A percentile compares a stretch with the other conserved stretches of the same genome.
These are phyloP conservation scores for Catharus bicknelli DNA, from an alignment of 2,113 vertebrate genomes.

Conservation along the genomic window DNA sequence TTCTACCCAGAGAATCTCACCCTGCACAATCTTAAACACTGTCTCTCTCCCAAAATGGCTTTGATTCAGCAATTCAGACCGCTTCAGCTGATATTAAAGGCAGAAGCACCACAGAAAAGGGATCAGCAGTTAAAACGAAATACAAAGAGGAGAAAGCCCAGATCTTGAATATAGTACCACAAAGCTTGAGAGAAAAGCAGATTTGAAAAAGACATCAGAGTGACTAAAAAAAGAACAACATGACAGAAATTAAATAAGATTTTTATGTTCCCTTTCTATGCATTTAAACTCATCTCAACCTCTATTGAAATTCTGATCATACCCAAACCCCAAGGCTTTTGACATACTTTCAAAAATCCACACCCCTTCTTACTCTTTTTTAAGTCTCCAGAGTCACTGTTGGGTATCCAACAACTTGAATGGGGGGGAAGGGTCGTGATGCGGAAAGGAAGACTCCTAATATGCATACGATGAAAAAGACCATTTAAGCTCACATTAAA, in stretches of 20 bases:
- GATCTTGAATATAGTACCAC: conserved; percentile 63
- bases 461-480: conserved; percentile 44
- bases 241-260: conserved; percentile 90
- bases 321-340: conserved; percentile 89
- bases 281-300: conserved; percentile 83
- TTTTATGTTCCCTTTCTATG: conserved; percentile 83
- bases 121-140: conserved; percentile 72
- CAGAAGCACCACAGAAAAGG: conserved; percentile 66
- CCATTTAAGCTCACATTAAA: conserved; percentile 8
- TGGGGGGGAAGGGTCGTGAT: neutral
- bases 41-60: conserved; percentile 66
- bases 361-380: conserved; percentile 79
- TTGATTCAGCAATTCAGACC: conserved; percentile 73
- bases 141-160: conserved; percentile 49
- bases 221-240: conserved; percentile 79
- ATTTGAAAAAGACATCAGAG: conserved; percentile 85
- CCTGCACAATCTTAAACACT: conserved; percentile 73
- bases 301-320: conserved; percentile 89
- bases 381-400: conserved; percentile 79
- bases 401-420: conserved; percentile 77
- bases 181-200: conserved; percentile 76
- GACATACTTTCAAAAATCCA: conserved; percentile 89
- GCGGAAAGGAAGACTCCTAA: conserved; percentile 27
- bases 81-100: conserved; percentile 75
- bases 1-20: conserved; percentile 81